phyloP scores from a whole-genome alignment of 2,888 invertebrate species.

The Pimpla rufipes region DNA sequence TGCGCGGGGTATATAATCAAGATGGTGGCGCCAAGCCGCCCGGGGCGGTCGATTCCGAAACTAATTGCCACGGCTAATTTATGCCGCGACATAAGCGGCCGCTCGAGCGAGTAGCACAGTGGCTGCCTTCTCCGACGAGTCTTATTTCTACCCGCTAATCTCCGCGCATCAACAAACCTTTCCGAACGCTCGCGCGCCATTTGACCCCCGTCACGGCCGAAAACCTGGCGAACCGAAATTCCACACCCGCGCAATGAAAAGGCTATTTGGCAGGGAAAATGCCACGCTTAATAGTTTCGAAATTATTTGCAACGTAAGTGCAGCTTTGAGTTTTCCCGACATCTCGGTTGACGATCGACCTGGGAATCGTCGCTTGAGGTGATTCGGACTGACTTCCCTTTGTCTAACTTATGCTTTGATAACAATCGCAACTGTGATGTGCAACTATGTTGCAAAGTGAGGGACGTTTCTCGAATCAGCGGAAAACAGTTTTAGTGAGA shows the following conservation, averaged over 20 bases:
- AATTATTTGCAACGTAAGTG: neutral
- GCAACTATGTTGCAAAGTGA: no score
- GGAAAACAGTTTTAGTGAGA: neutral
- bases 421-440: neutral
- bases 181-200: conserved; percentile 54
- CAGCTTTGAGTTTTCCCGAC: no score
- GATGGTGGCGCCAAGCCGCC: conserved; percentile 85
- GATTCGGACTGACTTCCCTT: no score
- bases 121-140: conserved; percentile 69
- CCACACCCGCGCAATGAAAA: conserved; percentile 44
- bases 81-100: conserved; percentile 77
- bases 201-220: conserved; percentile 15
- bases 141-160: conserved; percentile 71
- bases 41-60: conserved; percentile 84
- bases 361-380: no score
- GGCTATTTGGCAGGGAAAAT: conserved; percentile 54
- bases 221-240: conserved; percentile 41
- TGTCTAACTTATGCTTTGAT: neutral
- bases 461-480: neutral
- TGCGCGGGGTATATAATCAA: conserved; percentile 79
- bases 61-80: conserved; percentile 85
- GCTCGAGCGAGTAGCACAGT: conserved; percentile 69
- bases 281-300: neutral
- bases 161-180: conserved; percentile 67
- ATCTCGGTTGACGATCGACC: no score